A percentile compares a stretch with the other conserved stretches of the same genome.
Conservation (phyloP, 1,140 invertebrate species). For the Drosophila seguyi region DNA sequence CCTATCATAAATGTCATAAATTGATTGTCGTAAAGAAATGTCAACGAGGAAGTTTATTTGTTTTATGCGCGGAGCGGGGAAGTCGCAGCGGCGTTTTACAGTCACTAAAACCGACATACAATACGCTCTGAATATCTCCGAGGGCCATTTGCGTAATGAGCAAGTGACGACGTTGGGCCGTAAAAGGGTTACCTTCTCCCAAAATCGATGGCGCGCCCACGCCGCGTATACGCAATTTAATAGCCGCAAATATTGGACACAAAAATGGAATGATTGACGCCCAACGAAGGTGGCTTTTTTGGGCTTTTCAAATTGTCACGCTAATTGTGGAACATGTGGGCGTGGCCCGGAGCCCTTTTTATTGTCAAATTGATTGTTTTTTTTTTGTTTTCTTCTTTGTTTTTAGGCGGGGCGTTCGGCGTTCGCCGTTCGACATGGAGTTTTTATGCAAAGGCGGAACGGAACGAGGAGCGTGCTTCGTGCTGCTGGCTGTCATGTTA, state of each 20-base stretch:
- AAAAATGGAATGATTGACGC: constrained; percentile 47
- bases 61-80: constrained; percentile 26
- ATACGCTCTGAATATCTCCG: constrained; percentile 13
- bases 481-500: constrained; percentile 53
- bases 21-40: constrained; percentile 63
- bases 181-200: constrained; percentile 32
- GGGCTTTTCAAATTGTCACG: constrained; percentile 78
- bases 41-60: constrained; percentile 55
- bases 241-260: constrained; percentile 53
- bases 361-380: constrained; percentile 37
- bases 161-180: constrained; percentile 42
- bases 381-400: constrained; percentile 15
- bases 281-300: constrained; percentile 54
- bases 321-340: constrained; percentile 72
- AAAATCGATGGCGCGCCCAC: constrained; percentile 48
- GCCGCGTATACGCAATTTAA: constrained; percentile 74
- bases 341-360: constrained; percentile 7
- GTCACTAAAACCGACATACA: constrained; percentile 58
- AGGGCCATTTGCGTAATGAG: constrained; percentile 51
- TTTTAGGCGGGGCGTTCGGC: too few species aligned
- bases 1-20: constrained; percentile 77
- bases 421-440: not conserved
- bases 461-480: constrained; percentile 42
- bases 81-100: constrained; percentile 60
- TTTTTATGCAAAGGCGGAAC: constrained; percentile 32